phyloP scores from a whole-genome alignment of 1,140 invertebrate genomes.

The Solenopsis invicta region DNA sequence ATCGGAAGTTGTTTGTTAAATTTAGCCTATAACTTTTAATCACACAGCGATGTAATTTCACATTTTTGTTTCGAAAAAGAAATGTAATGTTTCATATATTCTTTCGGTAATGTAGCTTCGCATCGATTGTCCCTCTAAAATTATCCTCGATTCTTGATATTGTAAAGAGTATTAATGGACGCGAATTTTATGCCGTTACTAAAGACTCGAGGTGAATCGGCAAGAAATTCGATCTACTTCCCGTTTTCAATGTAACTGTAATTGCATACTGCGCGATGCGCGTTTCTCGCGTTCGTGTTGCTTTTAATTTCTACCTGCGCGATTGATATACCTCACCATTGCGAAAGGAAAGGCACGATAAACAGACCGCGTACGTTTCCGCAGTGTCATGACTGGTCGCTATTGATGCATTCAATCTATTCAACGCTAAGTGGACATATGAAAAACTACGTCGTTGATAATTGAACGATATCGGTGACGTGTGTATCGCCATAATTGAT shows the following conservation, averaged over 20 bases:
- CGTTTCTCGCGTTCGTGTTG: conserved; percentile 45
- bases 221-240: conserved; percentile 59
- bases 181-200: conserved; percentile 17
- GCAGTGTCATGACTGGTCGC: conserved; percentile 46
- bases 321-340: conserved; percentile 49
- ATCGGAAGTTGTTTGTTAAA: conserved; percentile 5
- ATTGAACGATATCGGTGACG: conserved; percentile 46
- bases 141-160: neutral
- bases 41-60: neutral
- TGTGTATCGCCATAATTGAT: conserved; percentile 49
- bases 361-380: conserved; percentile 55
- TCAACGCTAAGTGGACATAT: conserved; percentile 35
- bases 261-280: conserved; percentile 45
- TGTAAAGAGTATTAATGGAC: conserved; percentile 12
- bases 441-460: conserved; percentile 54
- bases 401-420: conserved; percentile 56
- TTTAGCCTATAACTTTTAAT: conserved; percentile 19
- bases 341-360: conserved; percentile 51
- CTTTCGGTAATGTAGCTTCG: neutral
- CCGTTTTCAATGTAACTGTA: conserved; percentile 60
- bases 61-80: neutral
- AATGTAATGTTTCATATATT: neutral
- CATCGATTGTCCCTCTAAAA: neutral
- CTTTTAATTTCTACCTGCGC: conserved; percentile 49
- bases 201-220: conserved; percentile 35